Percentiles rank a stretch among this genome's conserved stretches.
Evolutionary conservation across 2,113 vertebrate species (phyloP).

Genomic region (Macheiramphus alcinus): DNA sequence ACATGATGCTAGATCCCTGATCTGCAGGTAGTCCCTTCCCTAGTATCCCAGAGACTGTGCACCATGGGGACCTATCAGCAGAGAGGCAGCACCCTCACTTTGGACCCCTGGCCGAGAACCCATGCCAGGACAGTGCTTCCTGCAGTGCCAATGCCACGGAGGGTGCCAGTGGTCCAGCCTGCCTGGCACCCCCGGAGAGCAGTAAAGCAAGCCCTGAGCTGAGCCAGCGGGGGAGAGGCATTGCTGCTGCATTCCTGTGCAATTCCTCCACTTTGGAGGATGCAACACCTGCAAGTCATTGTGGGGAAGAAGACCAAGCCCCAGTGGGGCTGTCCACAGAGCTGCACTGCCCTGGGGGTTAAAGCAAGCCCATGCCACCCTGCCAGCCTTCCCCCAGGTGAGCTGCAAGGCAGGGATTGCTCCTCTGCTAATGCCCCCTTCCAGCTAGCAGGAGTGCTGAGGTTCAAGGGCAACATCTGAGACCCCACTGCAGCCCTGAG

Average conservation of each 20-base stretch:
- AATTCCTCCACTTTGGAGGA: neutral
- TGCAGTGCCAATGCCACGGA: fast-evolving
- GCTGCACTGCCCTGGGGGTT: fast-evolving
- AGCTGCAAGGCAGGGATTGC: neutral
- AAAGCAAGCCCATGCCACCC: neutral
- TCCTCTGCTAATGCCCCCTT: neutral
- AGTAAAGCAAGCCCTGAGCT: neutral
- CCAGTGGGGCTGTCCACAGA: neutral
- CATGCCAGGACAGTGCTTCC: fast-evolving
- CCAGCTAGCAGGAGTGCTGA: neutral
- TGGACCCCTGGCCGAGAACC: fast-evolving
- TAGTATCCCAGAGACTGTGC: neutral
- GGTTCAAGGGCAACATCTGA: neutral
- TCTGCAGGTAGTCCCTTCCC: neutral
- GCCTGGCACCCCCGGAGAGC: fast-evolving
- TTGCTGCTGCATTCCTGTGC: fast-evolving
- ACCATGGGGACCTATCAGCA: fast-evolving
- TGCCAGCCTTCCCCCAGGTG: neutral
- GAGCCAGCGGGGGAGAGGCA: fast-evolving
- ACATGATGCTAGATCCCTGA: neutral
- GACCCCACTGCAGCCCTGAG: neutral
- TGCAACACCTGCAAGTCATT: neutral
- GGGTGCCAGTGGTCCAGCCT: neutral
- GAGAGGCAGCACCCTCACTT: neutral
- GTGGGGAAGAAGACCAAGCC: neutral